Base-by-base conservation (phyloP, 2,888 invertebrate genomes). In the Dorcus hopei region DNA sequence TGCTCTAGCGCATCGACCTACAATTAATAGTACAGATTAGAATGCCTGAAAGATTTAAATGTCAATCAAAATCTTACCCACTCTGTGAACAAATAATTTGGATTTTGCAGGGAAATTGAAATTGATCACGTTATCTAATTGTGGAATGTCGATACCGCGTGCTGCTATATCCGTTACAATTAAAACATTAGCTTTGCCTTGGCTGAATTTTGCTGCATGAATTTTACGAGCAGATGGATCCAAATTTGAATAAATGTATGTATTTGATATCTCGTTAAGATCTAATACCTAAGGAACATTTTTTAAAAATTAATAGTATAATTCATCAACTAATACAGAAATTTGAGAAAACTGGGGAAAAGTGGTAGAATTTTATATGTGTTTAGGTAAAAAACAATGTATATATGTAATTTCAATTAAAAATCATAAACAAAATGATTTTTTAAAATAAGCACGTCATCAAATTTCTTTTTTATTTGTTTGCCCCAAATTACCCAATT, bases 141-240 rank as follows among this genome's bases (percentile, higher is more conserved):
- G 86, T 0, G 99, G 99, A 70, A 99, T 92, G 77, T 99, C 99
- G 58, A 99, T 90, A 63, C 99, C 99, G 74, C 99, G 84, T 0
- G 99, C 99, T 0, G 99, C 99, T 1, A 99, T 89, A 79, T 99
- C 99, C 0, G 99, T 99, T 0, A 98, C 98, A 19, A 99, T 80
- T 49, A 99, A 81, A 14, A 95, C 91, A 19, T 87, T 87, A 1
- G 89, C 90, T 80, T 90, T 90, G 65, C 88, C 87, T 67, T 83
- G 87, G 43, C 88, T 86, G 79, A 97, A 97, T 74, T 93, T 91
- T 0, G 92, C 94, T 0, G 96, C 89, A 65, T 97, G 93, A 66
- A 96, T 95, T 82, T 97, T 97, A 70, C 99, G 85, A 0, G 98
- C 98, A 0, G 93, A 86, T 0, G 95, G 87, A 80, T 99, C 98